phyloP scores from a whole-genome alignment of 2,113 vertebrate species.

The Anas platyrhynchos region DNA sequence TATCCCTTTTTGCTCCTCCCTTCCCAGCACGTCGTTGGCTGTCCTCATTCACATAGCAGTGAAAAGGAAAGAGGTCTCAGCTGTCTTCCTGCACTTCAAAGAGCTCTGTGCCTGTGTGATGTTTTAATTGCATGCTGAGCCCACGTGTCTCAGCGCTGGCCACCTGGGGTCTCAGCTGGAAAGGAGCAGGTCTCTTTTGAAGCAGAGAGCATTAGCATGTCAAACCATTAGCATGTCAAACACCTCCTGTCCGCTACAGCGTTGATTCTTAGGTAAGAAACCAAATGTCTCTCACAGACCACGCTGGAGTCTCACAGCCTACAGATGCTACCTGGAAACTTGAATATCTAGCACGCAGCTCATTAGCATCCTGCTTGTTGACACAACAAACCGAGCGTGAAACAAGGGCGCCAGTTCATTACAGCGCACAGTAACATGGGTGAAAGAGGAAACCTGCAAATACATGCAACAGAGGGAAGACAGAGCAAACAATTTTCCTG shows the following conservation, averaged over 20 bases:
- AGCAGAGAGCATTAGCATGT: neutral
- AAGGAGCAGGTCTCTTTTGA: neutral
- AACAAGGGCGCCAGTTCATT: accelerated
- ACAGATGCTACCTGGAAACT: neutral
- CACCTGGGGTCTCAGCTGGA: neutral
- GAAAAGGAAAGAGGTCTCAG: neutral
- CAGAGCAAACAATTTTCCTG: neutral
- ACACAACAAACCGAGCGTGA: neutral
- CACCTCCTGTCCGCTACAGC: neutral
- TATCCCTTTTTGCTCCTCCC: neutral
- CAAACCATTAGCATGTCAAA: neutral
- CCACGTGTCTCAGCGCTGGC: neutral
- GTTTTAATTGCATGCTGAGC: neutral
- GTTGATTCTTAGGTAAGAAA: neutral
- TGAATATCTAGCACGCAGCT: accelerated
- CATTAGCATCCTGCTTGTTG: neutral
- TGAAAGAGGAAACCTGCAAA: neutral
- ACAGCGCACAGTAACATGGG: accelerated
- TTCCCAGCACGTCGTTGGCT: neutral
- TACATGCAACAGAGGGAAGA: neutral
- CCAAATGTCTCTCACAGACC: neutral
- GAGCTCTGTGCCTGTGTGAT: neutral
- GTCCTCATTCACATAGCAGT: accelerated
- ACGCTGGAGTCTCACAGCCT: neutral
- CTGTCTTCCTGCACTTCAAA: neutral